These are phyloP conservation scores for Drusus annulatus DNA, from an alignment of 1,140 invertebrate genomes.

Conservation along the genomic window DNA sequence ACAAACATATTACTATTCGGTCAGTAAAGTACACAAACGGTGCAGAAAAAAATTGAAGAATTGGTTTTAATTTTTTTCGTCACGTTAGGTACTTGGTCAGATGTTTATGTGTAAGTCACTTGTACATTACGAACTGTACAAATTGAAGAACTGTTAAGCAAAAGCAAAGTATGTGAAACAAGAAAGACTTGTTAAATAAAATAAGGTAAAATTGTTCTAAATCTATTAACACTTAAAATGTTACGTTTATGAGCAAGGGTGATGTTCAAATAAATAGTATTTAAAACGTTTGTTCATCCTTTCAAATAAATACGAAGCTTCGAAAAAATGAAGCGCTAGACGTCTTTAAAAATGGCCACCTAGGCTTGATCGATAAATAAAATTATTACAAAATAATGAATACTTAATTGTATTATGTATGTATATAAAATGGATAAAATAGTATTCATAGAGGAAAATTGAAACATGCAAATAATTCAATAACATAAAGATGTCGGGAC, in stretches of 20 bases:
- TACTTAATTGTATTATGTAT: not conserved
- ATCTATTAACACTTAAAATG: conserved; percentile 41
- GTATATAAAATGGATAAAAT: conserved; percentile 24
- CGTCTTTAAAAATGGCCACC: conserved; percentile 16
- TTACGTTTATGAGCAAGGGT: conserved; percentile 11
- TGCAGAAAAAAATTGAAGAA: no score
- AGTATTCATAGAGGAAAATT: conserved; percentile 40
- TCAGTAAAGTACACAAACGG: no score
- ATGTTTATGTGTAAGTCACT: no score
- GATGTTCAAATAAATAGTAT: conserved; percentile 16
- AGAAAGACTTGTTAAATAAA: conserved; percentile 18
- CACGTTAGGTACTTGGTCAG: not conserved
- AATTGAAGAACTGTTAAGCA: not conserved
- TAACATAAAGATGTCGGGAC: conserved; percentile 6
- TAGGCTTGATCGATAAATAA: conserved; percentile 17
- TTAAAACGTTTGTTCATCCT: conserved; percentile 24
- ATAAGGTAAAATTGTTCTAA: conserved; percentile 40
- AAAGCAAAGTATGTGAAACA: conserved; percentile 15
- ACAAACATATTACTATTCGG: no score
- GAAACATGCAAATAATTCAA: not conserved
- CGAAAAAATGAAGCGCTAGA: conserved; percentile 27
- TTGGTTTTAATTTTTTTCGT: not conserved
- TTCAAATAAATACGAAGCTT: conserved; percentile 17
- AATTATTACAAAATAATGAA: conserved; percentile 23
- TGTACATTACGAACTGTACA: no score